Evolutionary conservation across 2,797 vertebrate species (phyloP).

Genomic region (Oreochromis mossambicus): DNA sequence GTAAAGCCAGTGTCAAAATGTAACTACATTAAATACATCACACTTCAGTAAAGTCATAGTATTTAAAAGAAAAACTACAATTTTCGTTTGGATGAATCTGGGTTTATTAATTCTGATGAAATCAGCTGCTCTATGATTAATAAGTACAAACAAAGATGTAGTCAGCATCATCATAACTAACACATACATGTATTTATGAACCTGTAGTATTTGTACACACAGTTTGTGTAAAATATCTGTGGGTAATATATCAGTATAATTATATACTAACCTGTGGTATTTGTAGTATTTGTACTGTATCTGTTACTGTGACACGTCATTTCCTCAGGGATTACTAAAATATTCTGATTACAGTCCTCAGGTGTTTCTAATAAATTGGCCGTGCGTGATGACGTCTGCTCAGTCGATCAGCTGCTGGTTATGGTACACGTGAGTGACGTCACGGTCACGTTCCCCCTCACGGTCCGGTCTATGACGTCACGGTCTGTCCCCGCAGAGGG

Average conservation of each 20-base stretch:
- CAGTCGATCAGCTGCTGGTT: neutral
- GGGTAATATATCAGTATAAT: neutral
- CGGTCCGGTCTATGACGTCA: neutral
- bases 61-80: neutral
- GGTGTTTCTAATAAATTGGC: neutral
- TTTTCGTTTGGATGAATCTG: neutral
- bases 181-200: neutral
- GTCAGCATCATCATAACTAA: neutral
- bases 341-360: fast-evolving
- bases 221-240: fast-evolving
- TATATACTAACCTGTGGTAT: neutral
- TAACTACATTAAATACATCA: fast-evolving
- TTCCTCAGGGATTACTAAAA: neutral
- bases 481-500: neutral
- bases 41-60: neutral
- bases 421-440: neutral
- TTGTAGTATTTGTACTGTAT: neutral
- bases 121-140: neutral
- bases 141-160: neutral
- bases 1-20: neutral
- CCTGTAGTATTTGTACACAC: neutral
- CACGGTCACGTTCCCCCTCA: neutral
- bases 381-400: neutral
- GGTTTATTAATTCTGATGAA: fast-evolving
- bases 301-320: neutral